phyloP scores from a whole-genome alignment of 2,888 invertebrate species.

The Aelia acuminata region DNA sequence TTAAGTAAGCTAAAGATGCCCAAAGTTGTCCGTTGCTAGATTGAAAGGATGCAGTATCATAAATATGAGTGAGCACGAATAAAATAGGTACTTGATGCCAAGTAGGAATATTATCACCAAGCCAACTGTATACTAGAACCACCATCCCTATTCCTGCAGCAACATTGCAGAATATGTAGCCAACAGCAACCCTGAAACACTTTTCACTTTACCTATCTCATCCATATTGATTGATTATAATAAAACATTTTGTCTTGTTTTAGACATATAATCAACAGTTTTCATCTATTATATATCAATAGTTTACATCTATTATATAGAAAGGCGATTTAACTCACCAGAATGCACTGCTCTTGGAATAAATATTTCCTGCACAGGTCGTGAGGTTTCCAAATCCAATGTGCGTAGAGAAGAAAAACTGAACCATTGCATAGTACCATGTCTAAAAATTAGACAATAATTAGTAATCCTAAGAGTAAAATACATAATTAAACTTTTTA shows the following conservation, averaged over 20 bases:
- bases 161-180: constrained; percentile 74
- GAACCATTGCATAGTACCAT: constrained; percentile 78
- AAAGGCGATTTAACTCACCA: constrained; percentile 72
- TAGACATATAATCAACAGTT: no score
- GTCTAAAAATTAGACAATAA: constrained; percentile 68
- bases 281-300: no score
- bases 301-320: background rate
- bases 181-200: constrained; percentile 75
- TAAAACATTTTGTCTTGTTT: background rate
- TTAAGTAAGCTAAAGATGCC: constrained; percentile 74
- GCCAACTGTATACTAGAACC: constrained; percentile 73
- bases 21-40: constrained; percentile 71
- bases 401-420: constrained; percentile 77
- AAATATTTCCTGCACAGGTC: constrained; percentile 77
- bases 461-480: background rate
- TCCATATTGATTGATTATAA: background rate
- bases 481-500: background rate
- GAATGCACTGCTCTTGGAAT: constrained; percentile 77
- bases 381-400: constrained; percentile 77
- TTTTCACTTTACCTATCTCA: background rate
- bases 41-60: constrained; percentile 70
- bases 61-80: constrained; percentile 75
- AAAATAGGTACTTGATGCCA: constrained; percentile 73
- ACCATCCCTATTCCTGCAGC: constrained; percentile 75
- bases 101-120: constrained; percentile 67